A percentile compares a stretch with the other conserved stretches of the same genome.
phyloP scores from a whole-genome alignment of 2,888 invertebrate genomes.

The Athetis lepigone region DNA sequence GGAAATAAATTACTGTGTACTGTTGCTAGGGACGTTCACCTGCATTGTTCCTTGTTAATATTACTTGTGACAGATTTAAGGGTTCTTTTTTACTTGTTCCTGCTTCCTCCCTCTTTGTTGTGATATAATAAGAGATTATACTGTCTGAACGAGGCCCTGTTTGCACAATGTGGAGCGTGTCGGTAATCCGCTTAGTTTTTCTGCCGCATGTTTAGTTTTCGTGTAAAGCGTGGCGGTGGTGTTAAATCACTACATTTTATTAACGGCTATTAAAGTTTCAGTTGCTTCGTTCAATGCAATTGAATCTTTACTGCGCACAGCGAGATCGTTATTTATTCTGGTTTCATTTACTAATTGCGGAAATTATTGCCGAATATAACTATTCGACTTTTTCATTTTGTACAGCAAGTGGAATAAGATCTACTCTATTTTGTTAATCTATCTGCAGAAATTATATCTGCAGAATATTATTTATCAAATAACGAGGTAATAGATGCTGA shows the following conservation, averaged over 20 bases:
- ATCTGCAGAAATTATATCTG: conserved; percentile 40
- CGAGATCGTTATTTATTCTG: conserved; percentile 9
- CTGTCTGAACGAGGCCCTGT: conserved; percentile 39
- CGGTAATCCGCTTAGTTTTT: conserved; percentile 59
- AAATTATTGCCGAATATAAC: neutral
- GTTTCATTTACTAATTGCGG: conserved; percentile 22
- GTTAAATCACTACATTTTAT: conserved; percentile 39
- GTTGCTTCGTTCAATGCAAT: conserved; percentile 18
- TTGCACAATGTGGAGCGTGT: conserved; percentile 28
- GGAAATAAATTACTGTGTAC: conserved; percentile 80
- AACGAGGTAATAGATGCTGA: conserved; percentile 43
- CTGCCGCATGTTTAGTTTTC: conserved; percentile 29
- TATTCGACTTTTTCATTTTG: too few relatives aligned
- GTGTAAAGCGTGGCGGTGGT: conserved; percentile 14
- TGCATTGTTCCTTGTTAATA: conserved; percentile 71
- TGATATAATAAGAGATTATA: conserved; percentile 56
- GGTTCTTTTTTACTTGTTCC: conserved; percentile 61
- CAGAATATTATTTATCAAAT: conserved; percentile 48
- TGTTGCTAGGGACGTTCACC: conserved; percentile 80
- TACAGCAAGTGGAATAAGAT: neutral
- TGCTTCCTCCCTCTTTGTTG: conserved; percentile 45
- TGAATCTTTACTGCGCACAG: conserved; percentile 1
- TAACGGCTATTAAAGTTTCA: conserved; percentile 8
- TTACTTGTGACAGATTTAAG: conserved; percentile 68
- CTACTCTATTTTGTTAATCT: conserved; percentile 1